A percentile compares a stretch with the other conserved stretches of the same genome.
Evolutionary conservation across 2,888 invertebrate species (phyloP).

Genomic region (Gryllus longicercus): DNA sequence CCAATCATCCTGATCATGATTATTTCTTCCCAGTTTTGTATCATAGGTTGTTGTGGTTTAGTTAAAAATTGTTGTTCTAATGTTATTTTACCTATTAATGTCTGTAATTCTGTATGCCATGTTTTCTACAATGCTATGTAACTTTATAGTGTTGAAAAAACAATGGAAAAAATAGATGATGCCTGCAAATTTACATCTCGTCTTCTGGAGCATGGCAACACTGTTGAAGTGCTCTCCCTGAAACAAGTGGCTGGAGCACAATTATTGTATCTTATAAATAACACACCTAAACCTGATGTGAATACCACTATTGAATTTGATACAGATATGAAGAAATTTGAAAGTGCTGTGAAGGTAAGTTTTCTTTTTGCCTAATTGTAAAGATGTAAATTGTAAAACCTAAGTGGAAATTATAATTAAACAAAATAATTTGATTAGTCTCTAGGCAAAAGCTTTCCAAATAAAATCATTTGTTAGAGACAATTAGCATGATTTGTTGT

Average conservation of each 20-base stretch:
- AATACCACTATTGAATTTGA: constrained; percentile 77
- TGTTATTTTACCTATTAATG: no score
- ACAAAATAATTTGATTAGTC: no score
- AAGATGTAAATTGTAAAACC: background rate
- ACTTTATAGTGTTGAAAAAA: constrained; percentile 65
- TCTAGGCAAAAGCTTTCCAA: no score
- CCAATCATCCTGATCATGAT: no score
- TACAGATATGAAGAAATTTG: constrained; percentile 75
- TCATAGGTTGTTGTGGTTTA: no score
- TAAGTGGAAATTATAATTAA: background rate
- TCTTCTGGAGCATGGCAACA: constrained; percentile 78
- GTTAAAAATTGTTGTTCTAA: no score
- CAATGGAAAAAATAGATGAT: constrained; percentile 78
- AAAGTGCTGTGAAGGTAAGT: constrained; percentile 57
- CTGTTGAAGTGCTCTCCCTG: constrained; percentile 77
- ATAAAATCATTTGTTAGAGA: no score
- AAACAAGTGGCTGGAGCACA: constrained; percentile 76
- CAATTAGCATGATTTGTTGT: no score
- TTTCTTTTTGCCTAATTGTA: background rate
- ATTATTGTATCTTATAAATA: constrained; percentile 72
- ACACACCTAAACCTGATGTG: constrained; percentile 76
- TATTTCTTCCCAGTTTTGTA: no score
- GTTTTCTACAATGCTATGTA: no score
- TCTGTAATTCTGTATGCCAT: no score
- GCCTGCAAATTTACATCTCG: constrained; percentile 81